Base-by-base conservation (phyloP, 2,888 invertebrate genomes). In the Cheilosia grossa region DNA sequence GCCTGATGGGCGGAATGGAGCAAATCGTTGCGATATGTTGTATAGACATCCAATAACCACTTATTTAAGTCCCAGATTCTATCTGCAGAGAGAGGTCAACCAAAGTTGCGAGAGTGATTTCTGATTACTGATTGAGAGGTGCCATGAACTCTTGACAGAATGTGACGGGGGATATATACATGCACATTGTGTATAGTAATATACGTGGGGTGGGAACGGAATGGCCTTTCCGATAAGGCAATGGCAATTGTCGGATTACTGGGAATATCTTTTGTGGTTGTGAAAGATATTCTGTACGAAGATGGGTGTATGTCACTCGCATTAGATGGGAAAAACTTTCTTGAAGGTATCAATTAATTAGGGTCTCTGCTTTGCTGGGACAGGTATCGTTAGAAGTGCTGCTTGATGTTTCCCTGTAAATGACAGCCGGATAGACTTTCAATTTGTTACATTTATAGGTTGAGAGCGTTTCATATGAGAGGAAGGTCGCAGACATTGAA, bases 81-180 rank as follows among this genome's bases (percentile, higher is more conserved):
- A 58, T 59, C 49, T 17, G 42, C n/a, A n/a, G 58, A 51, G 37
- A 53, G 40, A 70, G 72, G 79, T 80, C 79, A 64, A 40, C 40
- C 17, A 17, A 59, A 58, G 66, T 66, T 79, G 58, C 13, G 40
- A 70, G 51, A 64, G 44, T 72, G 79, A 64, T 66, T 58, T 79
- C 58, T 72, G 79, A 72, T 66, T 58, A 72, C 53, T 72, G 78
- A 79, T 66, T 72, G 72, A 80, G 53, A 61, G 44, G 56, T 24
- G 58, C 54, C 44, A 54, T 63, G 70, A 70, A 47, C 47, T 63
- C 42, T 54, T 56, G 69, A 54, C 61, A 69, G 53, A 30, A 7
- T 72, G 15, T 13, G 51, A n/a, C 13, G 40, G 49, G 5, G n/a
- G 58, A 4, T 42, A 7, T 5, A n/a, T 2, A n/a, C 4, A 15